Base-by-base conservation (phyloP, 1,140 invertebrate species). In the Penaeus japonicus region DNA sequence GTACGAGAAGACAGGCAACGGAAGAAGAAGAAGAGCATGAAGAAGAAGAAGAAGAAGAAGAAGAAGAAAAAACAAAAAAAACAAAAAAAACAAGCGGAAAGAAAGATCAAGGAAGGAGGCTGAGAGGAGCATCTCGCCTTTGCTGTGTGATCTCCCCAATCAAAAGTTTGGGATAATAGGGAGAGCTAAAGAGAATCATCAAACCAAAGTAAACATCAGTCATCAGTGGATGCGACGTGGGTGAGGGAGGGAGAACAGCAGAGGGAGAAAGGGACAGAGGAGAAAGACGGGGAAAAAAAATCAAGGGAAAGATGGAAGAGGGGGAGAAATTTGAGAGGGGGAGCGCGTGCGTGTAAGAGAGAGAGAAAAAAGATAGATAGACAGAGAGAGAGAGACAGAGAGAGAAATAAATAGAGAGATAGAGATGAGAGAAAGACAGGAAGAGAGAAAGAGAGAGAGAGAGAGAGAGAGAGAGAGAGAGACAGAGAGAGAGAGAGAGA, bases 361-460 rank as follows among this genome's bases (percentile, higher is more conserved):
- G 62, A 17, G 62, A 0, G 0, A 22, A 17, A 20, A 70, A 20
- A 17, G 62, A n/a, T n/a, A n/a, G n/a, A n/a, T n/a, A 70, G 62
- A 65, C 5, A 15, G 62, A 15, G 62, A 65, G 62, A n/a, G 62
- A 17, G 18, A 70, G 18, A 1, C 15, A 20, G n/a, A 24, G 10
- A 0, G 32, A 5, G n/a, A 7, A 20, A 22, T 24, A 20, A 73
- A 27, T 4, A 24, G 47, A 17, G 35, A n/a, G 53, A 24, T 22
- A 53, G 24, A 22, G 59, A 47, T 5, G 57, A 32, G 75, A 62
- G 77, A 32, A 17, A 15, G 39, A 77, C 5, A 55, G 65, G 35
- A 20, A 22, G 54, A 4, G 24, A 65, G 27, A 27, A 35, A 54
- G 55, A 55, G 89, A 84, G 88, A 90, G 65, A 89, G 91, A 80